Conservation (phyloP, 2,797 vertebrate genomes). For the Huso huso region DNA sequence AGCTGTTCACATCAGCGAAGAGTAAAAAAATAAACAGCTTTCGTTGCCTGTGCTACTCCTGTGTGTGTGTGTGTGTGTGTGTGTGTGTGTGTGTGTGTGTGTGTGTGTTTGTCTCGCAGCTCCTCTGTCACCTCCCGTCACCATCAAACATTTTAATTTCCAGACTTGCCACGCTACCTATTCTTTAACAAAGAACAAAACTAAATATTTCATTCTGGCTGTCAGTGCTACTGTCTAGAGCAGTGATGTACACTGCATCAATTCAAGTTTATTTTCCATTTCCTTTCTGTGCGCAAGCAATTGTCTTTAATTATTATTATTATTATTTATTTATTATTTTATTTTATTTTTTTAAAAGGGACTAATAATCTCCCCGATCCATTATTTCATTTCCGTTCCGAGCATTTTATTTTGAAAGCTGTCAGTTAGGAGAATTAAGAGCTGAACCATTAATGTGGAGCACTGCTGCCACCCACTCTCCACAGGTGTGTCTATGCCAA, state of each 20-base stretch:
- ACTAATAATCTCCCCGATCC: too few relatives aligned
- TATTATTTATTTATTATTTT: too few relatives aligned
- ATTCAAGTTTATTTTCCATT: constrained; percentile 54
- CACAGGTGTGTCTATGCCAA: constrained; percentile 4
- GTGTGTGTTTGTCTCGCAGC: constrained; percentile 8
- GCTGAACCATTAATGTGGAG: too few relatives aligned
- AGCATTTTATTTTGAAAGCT: too few relatives aligned
- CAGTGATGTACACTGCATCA: constrained; percentile 49
- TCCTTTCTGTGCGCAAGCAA: too few relatives aligned
- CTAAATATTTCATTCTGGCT: constrained; percentile 57
- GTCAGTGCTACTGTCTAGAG: constrained; percentile 44
- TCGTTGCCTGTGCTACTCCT: too few relatives aligned
- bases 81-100: constrained; percentile 4
- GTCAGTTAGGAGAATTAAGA: too few relatives aligned
- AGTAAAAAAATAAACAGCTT: constrained; percentile 18
- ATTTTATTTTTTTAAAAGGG: too few relatives aligned
- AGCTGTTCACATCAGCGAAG: constrained; percentile 12
- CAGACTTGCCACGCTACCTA: constrained; percentile 41
- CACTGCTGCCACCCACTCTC: not conserved
- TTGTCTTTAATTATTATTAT: too few relatives aligned
- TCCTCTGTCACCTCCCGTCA: constrained; percentile 36
- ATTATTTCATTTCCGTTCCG: too few relatives aligned
- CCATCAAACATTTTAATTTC: constrained; percentile 46
- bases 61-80: not conserved
- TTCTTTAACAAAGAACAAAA: constrained; percentile 52